phyloP scores from a whole-genome alignment of 2,113 vertebrate genomes.

The Phalacrocorax pelagicus region DNA sequence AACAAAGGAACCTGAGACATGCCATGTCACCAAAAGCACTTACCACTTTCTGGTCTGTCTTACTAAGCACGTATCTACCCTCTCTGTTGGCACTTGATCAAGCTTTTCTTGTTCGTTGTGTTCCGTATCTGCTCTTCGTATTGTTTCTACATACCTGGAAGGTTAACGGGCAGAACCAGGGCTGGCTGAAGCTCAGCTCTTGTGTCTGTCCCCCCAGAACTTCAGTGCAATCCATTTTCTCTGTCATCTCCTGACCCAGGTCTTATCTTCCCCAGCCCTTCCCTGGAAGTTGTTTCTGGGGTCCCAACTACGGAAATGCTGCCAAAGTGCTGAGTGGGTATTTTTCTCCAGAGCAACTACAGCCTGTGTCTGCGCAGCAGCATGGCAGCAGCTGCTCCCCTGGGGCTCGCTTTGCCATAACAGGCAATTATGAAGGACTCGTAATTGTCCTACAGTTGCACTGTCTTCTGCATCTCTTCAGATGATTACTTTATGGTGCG shows the following conservation, averaged over 20 bases:
- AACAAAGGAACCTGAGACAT: not conserved
- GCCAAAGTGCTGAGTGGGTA: not conserved
- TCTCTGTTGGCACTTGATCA: accelerated
- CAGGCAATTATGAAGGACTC: not conserved
- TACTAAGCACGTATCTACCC: not conserved
- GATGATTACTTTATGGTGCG: not conserved
- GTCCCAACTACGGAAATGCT: not conserved
- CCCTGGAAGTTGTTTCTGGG: not conserved
- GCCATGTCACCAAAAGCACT: not conserved
- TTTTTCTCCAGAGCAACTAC: not conserved
- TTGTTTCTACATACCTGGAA: not conserved
- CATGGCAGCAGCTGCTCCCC: not conserved
- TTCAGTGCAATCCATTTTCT: not conserved
- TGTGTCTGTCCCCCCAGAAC: not conserved
- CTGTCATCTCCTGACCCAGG: not conserved
- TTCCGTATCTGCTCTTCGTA: not conserved
- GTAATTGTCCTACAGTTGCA: not conserved
- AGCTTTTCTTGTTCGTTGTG: not conserved
- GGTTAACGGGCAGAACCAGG: not conserved
- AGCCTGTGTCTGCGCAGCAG: not conserved
- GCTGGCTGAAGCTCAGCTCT: not conserved
- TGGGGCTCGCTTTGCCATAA: not conserved
- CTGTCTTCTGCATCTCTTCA: not conserved
- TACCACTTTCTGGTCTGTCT: not conserved
- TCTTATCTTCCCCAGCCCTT: not conserved